Conservation (phyloP, 2,797 vertebrate species). For the Pristis pectinata region DNA sequence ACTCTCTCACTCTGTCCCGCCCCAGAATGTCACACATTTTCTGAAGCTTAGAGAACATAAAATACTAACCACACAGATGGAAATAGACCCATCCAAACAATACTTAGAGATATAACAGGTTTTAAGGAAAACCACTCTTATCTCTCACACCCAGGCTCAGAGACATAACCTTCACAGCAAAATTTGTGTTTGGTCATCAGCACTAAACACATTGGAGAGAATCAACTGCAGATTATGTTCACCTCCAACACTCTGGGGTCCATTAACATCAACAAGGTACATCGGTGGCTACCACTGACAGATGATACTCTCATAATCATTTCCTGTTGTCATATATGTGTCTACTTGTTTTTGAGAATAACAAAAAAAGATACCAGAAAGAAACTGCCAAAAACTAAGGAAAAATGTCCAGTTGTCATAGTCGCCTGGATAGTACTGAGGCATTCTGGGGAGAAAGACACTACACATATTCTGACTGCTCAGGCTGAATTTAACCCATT, state of each 20-base stretch:
- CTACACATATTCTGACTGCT: background rate
- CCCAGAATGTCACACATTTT: background rate
- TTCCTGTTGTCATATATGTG: background rate
- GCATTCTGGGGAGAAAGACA: background rate
- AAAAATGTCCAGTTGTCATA: background rate
- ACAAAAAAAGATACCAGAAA: background rate
- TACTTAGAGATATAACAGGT: too few species aligned
- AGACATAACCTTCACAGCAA: background rate
- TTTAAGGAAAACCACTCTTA: background rate
- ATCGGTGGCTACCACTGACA: too few species aligned
- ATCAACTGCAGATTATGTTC: too few species aligned
- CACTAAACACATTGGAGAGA: too few species aligned
- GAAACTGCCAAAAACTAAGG: background rate
- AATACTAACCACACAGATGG: background rate
- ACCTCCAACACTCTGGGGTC: too few species aligned
- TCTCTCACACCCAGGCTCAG: background rate
- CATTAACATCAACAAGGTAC: too few species aligned
- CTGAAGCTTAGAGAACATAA: background rate
- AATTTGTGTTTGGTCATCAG: too few species aligned
- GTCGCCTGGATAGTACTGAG: background rate
- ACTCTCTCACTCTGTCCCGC: too few species aligned
- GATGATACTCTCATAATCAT: too few species aligned
- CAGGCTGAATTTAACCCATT: background rate
- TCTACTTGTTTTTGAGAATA: background rate
- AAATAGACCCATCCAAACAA: too few species aligned